Conservation (phyloP, 1,140 invertebrate genomes). For the Coelopa frigida region DNA sequence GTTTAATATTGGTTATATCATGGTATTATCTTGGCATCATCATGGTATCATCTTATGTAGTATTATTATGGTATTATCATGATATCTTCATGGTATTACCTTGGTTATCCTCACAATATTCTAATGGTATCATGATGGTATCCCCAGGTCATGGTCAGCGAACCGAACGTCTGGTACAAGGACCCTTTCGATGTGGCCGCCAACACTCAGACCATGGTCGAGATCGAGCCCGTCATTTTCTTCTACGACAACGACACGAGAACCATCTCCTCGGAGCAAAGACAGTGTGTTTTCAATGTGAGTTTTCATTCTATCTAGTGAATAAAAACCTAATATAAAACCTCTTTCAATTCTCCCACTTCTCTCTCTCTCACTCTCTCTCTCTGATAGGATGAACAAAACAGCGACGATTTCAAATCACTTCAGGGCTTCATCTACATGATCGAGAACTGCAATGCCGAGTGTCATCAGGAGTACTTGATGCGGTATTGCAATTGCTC, state of each 20-base stretch:
- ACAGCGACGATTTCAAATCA: slow-evolving; percentile 27
- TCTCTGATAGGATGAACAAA: slow-evolving; percentile 25
- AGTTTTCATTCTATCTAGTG: no score
- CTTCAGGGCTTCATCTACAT: slow-evolving; percentile 35
- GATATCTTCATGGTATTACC: background rate
- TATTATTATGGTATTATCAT: background rate
- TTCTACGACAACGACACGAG: slow-evolving; percentile 36
- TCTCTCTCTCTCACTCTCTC: no score
- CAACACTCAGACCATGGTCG: slow-evolving; percentile 28
- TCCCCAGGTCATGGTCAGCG: slow-evolving; percentile 27
- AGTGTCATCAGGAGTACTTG: slow-evolving; percentile 42
- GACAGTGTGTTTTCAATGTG: slow-evolving; percentile 37
- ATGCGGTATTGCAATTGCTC: slow-evolving; percentile 40
- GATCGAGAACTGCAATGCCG: slow-evolving; percentile 40
- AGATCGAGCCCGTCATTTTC: slow-evolving; percentile 35
- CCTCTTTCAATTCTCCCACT: no score
- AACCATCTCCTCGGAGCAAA: slow-evolving; percentile 25
- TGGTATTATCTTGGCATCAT: background rate
- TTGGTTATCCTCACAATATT: background rate
- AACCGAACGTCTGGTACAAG: slow-evolving; percentile 35
- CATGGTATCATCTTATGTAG: background rate
- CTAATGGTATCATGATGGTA: background rate
- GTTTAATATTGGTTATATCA: background rate
- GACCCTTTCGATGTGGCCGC: slow-evolving; percentile 24
- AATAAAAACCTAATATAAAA: no score